Conservation (phyloP, 2,888 invertebrate species). For the Trilocha varians region DNA sequence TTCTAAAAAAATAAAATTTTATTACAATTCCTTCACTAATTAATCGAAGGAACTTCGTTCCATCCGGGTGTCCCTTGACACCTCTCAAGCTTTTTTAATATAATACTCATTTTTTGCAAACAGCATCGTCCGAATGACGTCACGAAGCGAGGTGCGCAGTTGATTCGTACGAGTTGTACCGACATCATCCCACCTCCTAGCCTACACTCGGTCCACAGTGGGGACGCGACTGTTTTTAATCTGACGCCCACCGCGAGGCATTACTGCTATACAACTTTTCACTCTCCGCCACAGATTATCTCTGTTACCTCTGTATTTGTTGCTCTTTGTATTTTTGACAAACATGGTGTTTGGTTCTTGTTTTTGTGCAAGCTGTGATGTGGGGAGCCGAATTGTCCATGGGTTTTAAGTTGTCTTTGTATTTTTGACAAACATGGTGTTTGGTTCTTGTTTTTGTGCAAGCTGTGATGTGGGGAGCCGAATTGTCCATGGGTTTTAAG, state of each 20-base stretch:
- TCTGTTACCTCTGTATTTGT: background rate
- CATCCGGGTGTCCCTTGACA: no score
- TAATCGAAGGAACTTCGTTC: no score
- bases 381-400: background rate
- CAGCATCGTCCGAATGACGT: no score
- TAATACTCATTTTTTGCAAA: no score
- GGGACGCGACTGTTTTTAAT: constrained; percentile 20
- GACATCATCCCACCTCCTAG: background rate
- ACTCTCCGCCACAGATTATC: constrained; percentile 8
- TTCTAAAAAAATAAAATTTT: no score
- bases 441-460: background rate
- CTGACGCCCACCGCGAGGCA: constrained; percentile 8
- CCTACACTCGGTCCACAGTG: background rate
- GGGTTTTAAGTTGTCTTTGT: no score
- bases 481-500: no score
- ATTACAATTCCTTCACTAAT: no score
- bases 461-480: background rate
- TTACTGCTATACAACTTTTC: constrained; percentile 14
- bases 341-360: background rate
- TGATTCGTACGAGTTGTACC: no score
- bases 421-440: background rate
- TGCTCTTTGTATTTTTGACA: background rate
- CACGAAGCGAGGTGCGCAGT: no score
- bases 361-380: background rate
- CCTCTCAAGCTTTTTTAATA: no score